Conservation (phyloP, 2,888 invertebrate genomes). For the Lasioglossum figueresi region DNA sequence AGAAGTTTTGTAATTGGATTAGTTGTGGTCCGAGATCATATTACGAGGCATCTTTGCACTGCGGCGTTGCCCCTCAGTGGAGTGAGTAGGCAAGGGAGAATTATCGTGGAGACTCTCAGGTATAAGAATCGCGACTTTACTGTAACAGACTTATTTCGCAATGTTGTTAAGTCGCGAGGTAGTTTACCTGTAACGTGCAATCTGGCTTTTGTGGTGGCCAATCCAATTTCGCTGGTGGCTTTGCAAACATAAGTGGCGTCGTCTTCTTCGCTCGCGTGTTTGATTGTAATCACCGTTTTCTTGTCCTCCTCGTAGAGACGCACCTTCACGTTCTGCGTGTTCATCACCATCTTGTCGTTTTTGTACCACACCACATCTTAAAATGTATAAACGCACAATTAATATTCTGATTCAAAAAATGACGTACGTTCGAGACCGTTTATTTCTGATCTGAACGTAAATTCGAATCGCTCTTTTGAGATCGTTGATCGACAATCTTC, state of each 20-base stretch:
- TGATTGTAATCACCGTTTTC: slow-evolving; percentile 89
- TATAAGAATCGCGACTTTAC: no score
- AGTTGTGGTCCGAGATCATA: no score
- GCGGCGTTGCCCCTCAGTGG: no score
- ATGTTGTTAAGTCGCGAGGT: background rate
- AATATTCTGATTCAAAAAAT: background rate
- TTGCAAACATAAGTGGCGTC: slow-evolving; percentile 93
- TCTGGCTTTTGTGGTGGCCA: slow-evolving; percentile 91
- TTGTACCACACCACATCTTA: slow-evolving; percentile 95
- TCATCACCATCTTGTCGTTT: slow-evolving; percentile 91
- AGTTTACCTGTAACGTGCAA: slow-evolving; percentile 87
- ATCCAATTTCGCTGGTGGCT: slow-evolving; percentile 93
- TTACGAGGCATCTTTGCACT: no score
- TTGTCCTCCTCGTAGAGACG: slow-evolving; percentile 87
- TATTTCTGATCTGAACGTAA: no score
- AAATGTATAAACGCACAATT: slow-evolving; percentile 69
- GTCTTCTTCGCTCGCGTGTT: slow-evolving; percentile 87
- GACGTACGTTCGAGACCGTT: no score
- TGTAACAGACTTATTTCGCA: background rate
- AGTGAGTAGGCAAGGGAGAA: no score
- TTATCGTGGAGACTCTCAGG: no score
- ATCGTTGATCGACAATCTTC: no score
- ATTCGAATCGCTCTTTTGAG: no score
- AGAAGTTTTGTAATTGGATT: no score
- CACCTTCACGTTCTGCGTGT: slow-evolving; percentile 90